Evolutionary conservation across 2,113 vertebrate genomes (phyloP), one percentile per base, ranked within the genome.

Genomic region (Dasyprocta punctata): DNA sequence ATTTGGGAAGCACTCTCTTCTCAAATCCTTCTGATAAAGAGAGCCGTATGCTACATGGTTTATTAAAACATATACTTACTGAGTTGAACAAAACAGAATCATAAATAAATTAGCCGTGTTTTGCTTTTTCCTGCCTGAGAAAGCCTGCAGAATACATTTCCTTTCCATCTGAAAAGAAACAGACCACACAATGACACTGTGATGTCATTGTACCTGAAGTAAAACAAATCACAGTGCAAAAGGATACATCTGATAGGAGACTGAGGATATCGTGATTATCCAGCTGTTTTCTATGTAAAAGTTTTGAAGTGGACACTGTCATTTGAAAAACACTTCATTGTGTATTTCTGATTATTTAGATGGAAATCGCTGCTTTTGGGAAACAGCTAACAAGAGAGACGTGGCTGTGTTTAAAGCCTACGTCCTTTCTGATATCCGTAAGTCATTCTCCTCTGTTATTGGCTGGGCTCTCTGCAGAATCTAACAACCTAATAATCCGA

Each of bases 91-190:
- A 92, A 97, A 92, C 38, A 88, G 36, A 96, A 85, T 78, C 89
- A 96, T 93, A 97, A 98, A 90, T 95, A 95, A 93, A 94, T 98
- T 92, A 96, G 78, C 80, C 73, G n/a, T 16, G 54, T 93, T 95
- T 89, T 89, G 73, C 71, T 92, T 95, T 56, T 87, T 96, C 90
- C 87, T 80, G 14, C 69, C 89, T 88, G 81, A 95, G 60, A 94
- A 91, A 89, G 52, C 20, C 58, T 82, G 52, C 85, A 90, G 81
- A 86, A 91, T 90, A 41, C 86, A 86, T 95, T 96, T 97, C n/a
- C 75, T 96, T 97, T 96, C 41, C 65, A 84, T 89, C 49, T 90
- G 84, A 96, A 94, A 96, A 61, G 71, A 95, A 69, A n/a, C 84
- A 96, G 94, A 83, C 60, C 58, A 63, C 60, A 90, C 87, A 69